phyloP scores from a whole-genome alignment of 2,797 vertebrate species.

The Nyctibius grandis region DNA sequence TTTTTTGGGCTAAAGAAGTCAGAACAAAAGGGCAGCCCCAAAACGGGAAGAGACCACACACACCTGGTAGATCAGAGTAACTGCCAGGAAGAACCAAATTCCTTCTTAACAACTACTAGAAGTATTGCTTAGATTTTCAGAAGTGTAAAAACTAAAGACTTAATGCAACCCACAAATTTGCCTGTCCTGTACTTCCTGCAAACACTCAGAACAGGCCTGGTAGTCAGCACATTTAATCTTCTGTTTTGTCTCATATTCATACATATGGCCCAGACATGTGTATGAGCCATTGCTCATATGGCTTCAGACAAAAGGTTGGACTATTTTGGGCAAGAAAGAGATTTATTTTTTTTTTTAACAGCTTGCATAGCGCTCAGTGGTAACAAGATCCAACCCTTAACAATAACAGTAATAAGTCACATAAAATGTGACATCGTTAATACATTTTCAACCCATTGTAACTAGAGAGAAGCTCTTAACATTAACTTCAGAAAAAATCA shows the following conservation, averaged over 20 bases:
- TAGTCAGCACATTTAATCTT: neutral
- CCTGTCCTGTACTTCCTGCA: neutral
- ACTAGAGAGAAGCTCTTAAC: neutral
- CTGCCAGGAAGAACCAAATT: constrained; percentile 35
- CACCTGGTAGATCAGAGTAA: constrained; percentile 27
- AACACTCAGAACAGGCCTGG: neutral
- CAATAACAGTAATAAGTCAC: neutral
- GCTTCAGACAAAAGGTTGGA: neutral
- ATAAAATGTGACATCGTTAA: neutral
- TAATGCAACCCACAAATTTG: neutral
- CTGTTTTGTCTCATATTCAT: neutral
- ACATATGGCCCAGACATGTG: neutral
- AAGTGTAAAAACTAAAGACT: neutral
- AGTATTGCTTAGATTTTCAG: neutral
- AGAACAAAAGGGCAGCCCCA: constrained; percentile 47
- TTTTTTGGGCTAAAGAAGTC: neutral
- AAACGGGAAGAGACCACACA: constrained; percentile 45
- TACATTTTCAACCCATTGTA: neutral
- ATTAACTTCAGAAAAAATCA: neutral
- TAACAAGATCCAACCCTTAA: neutral
- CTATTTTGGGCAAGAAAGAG: neutral
- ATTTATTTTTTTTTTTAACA: neutral
- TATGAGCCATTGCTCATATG: neutral
- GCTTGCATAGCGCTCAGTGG: neutral
- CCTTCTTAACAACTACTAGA: neutral